A percentile compares a stretch with the other conserved stretches of the same genome.
These are phyloP conservation scores for Camponotus pennsylvanicus DNA, from an alignment of 1,140 invertebrate genomes.

Conservation along the genomic window DNA sequence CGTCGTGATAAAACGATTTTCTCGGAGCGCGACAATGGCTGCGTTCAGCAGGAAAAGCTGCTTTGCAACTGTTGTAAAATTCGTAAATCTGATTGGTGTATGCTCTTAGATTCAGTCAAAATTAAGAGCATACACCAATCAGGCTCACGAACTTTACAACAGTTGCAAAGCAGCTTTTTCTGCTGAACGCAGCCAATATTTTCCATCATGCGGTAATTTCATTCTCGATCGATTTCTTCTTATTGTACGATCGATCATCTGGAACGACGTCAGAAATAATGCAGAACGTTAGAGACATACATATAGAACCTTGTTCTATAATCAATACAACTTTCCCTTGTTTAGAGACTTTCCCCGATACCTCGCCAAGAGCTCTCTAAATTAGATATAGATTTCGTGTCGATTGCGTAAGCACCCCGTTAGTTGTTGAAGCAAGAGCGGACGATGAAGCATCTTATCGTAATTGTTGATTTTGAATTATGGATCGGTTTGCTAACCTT, in stretches of 20 bases:
- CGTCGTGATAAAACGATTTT: conserved; percentile 16
- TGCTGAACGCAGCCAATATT: background rate
- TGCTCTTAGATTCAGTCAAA: no score
- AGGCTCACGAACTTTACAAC: no score
- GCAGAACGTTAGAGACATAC: background rate
- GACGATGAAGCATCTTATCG: conserved; percentile 4
- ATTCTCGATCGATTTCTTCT: background rate
- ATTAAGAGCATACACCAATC: no score
- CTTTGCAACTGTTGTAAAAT: no score
- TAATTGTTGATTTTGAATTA: conserved; percentile 64
- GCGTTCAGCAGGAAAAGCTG: no score
- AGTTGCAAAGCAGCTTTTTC: no score
- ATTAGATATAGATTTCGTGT: conserved; percentile 50
- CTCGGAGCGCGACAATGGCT: background rate
- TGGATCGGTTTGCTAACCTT: conserved; percentile 53
- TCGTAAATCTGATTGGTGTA: no score
- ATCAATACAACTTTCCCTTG: conserved; percentile 10
- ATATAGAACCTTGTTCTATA: background rate
- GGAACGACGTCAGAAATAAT: background rate
- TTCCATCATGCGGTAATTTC: background rate
- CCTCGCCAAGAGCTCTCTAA: conserved; percentile 17
- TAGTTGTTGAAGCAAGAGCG: conserved; percentile 23
- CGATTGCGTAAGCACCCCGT: conserved; percentile 44
- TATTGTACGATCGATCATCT: background rate
- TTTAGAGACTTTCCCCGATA: background rate